Evolutionary conservation across 2,113 vertebrate species (phyloP), one percentile per base, ranked within the genome.

Genomic region (Prochilodus magdalenae): DNA sequence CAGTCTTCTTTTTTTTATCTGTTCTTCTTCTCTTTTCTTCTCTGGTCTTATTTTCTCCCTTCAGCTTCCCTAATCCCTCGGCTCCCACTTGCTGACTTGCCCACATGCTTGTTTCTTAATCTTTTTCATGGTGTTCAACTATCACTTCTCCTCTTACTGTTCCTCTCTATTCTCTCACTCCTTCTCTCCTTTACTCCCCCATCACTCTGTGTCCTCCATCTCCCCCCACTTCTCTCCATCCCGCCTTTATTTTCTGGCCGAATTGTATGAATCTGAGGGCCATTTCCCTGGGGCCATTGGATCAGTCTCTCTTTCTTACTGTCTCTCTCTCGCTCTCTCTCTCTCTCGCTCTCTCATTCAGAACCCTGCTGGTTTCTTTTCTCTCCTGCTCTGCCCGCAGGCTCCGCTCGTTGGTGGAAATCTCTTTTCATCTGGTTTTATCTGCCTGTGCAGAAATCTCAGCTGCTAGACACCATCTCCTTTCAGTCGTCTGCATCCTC

Each of bases 111-210:
- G 40, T 44, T 44, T 44, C 40, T 44, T 4, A 44, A 44, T 72
- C 30, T 81, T 18, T 73, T 24, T 60, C 62, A n/a, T n/a, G 73
- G 30, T 27, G 67, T 47, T 49, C 40, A 57, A 26, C 60, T 78
- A 20, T 71, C 57, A 65, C 53, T 53, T 49, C 49, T 63, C 55
- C 20, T n/a, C n/a, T n/a, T n/a, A n/a, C 20, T 47, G n/a, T 22
- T 22, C 10, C 30, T 59, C 69, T 65, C 40, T 47, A 10, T 44
- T 44, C 40, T 44, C 6, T 36, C 16, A 30, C 65, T 70, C 51
- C 40, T 51, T 69, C 8, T 55, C 29, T 78, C 53, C 22, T 47
- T 78, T 66, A 70, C 13, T 40, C 24, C 44, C 18, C 29, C 14
- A 22, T 40, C 67, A 53, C 29, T 44, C 3, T 47, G 36, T 49